A percentile compares a stretch with the other conserved stretches of the same genome.
Conservation (phyloP, 2,888 invertebrate genomes). For the Epirrhoe tristata region DNA sequence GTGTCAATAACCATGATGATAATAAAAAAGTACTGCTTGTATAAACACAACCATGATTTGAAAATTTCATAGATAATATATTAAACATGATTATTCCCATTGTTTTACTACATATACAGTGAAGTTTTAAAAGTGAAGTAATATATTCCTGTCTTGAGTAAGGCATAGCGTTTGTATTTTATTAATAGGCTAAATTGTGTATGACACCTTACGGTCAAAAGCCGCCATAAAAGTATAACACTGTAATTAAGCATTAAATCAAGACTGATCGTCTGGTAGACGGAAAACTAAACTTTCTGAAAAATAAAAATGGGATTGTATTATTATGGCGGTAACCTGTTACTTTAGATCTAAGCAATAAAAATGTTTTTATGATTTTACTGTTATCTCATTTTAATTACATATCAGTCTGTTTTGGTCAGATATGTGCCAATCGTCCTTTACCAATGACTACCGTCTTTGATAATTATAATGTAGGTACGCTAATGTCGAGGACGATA, state of each 20-base stretch:
- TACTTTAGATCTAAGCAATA: constrained; percentile 59
- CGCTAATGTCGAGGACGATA: no score
- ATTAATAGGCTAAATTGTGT: constrained; percentile 40
- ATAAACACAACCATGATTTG: no score
- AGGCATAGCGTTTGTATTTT: constrained; percentile 29
- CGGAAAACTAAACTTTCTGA: constrained; percentile 18
- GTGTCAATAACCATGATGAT: background rate
- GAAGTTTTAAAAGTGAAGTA: background rate
- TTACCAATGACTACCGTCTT: no score
- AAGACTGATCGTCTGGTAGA: constrained; percentile 32
- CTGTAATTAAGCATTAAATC: constrained; percentile 26
- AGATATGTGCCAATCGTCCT: no score
- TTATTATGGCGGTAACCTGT: constrained; percentile 57
- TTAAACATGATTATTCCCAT: no score
- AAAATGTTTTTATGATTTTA: constrained; percentile 53
- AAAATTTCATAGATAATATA: no score
- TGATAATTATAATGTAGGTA: no score
- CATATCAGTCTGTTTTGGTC: no score
- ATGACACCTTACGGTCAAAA: constrained; percentile 42
- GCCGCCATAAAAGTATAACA: constrained; percentile 44
- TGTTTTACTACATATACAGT: background rate
- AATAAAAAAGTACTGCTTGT: background rate
- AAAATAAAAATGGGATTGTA: constrained; percentile 54
- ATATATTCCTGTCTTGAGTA: constrained; percentile 22
- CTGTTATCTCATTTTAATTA: no score